A percentile compares a stretch with the other conserved stretches of the same genome.
Evolutionary conservation across 2,113 vertebrate genomes (phyloP).

Genomic region (Hassar affinis): DNA sequence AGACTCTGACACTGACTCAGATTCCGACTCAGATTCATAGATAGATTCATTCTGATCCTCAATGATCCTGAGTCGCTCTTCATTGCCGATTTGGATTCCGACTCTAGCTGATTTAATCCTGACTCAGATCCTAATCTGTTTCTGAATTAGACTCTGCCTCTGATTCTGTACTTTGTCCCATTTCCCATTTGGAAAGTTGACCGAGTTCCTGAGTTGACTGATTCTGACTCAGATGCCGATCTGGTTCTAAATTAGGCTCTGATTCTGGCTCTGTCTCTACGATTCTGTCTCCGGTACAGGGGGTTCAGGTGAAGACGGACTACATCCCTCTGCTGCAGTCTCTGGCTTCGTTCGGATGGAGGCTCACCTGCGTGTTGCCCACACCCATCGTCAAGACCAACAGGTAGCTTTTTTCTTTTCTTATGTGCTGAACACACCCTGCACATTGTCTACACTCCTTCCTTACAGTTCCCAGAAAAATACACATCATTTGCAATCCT

Average conservation of each 20-base stretch:
- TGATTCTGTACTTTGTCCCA: no score
- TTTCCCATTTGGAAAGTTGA: no score
- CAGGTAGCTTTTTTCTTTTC: slow-evolving; percentile 74
- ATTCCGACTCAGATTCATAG: background rate
- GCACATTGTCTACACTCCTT: background rate
- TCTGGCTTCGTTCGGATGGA: slow-evolving; percentile 89
- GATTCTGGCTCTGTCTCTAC: slow-evolving; percentile 31
- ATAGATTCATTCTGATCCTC: background rate
- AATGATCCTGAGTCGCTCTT: no score
- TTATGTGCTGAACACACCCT: background rate
- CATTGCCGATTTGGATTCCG: background rate
- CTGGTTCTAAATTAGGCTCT: background rate
- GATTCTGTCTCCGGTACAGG: slow-evolving; percentile 70
- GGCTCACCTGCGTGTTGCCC: slow-evolving; percentile 92
- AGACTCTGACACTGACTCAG: background rate
- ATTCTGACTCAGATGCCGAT: background rate
- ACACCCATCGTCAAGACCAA: slow-evolving; percentile 90
- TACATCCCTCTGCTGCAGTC: slow-evolving; percentile 93
- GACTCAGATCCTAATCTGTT: background rate
- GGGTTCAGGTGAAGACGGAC: slow-evolving; percentile 88
- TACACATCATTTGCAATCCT: background rate
- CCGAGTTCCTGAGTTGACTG: no score
- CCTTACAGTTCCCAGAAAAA: background rate
- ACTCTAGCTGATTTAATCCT: background rate
- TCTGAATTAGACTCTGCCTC: no score